Evolutionary conservation across 1,140 invertebrate genomes (phyloP).

Genomic region (Drosophila sechellia): DNA sequence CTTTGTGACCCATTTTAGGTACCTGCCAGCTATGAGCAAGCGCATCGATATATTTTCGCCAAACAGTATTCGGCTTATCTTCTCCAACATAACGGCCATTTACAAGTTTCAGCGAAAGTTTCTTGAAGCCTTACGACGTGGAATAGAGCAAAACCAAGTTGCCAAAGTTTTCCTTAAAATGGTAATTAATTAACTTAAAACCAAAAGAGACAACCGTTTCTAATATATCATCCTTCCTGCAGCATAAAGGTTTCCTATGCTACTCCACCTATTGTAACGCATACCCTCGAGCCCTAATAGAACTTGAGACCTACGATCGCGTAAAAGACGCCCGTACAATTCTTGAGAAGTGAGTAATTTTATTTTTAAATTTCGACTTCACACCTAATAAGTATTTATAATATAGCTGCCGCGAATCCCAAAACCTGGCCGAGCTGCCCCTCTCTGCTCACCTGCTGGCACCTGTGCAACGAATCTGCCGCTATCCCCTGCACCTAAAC

Average conservation of each 20-base stretch:
- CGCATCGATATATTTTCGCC: slow-evolving; percentile 83
- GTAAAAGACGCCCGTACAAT: slow-evolving; percentile 77
- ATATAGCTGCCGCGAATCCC: slow-evolving; percentile 71
- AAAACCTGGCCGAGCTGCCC: slow-evolving; percentile 89
- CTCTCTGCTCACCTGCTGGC: slow-evolving; percentile 95
- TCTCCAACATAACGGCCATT: slow-evolving; percentile 80
- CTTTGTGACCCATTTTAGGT: slow-evolving; percentile 41
- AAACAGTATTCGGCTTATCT: slow-evolving; percentile 79
- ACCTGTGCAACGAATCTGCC: slow-evolving; percentile 96
- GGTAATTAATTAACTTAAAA: slow-evolving; percentile 40
- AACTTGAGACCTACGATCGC: slow-evolving; percentile 81
- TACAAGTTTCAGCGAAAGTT: slow-evolving; percentile 80
- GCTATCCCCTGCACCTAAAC: slow-evolving; percentile 94
- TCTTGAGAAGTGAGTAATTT: slow-evolving; percentile 73
- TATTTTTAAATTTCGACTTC: fast-evolving
- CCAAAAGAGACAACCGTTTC: too few relatives aligned
- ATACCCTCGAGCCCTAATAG: slow-evolving; percentile 87
- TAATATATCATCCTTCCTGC: slow-evolving; percentile 2
- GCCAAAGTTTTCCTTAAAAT: slow-evolving; percentile 82
- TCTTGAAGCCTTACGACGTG: slow-evolving; percentile 67
- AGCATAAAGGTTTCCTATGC: slow-evolving; percentile 91
- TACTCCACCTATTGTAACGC: slow-evolving; percentile 97
- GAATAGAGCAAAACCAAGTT: slow-evolving; percentile 82
- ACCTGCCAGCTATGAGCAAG: slow-evolving; percentile 82
- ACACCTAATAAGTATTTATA: not conserved